Conservation (phyloP, 1,140 invertebrate species). For the Catajapyx aquilonaris region DNA sequence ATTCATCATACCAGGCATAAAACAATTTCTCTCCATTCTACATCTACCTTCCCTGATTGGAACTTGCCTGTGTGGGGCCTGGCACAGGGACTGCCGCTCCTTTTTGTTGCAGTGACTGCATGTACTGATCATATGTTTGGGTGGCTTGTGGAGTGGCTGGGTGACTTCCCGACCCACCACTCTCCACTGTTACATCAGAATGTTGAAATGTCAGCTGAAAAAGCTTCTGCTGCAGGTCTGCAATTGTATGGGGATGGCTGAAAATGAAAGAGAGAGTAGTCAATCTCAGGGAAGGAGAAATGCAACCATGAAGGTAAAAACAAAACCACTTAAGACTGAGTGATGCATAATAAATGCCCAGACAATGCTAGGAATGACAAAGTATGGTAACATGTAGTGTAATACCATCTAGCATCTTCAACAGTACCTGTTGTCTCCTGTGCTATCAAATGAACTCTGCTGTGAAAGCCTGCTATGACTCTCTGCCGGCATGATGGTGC, state of each 20-base stretch:
- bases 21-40: too few species aligned
- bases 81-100: conserved; percentile 27
- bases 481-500: conserved; percentile 11
- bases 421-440: neutral
- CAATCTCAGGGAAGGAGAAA: too few species aligned
- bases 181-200: conserved; percentile 17
- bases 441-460: conserved; percentile 22
- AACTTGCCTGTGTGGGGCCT: conserved; percentile 10
- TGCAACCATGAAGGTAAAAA: neutral
- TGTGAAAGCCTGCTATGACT: conserved; percentile 23
- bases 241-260: conserved; percentile 29
- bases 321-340: neutral
- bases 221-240: conserved; percentile 30
- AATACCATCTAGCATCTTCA: too few species aligned
- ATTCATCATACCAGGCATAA: too few species aligned
- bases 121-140: conserved; percentile 29
- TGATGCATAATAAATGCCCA: neutral
- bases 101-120: conserved; percentile 35
- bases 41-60: too few species aligned
- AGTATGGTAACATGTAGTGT: too few species aligned
- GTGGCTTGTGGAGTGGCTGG: conserved; percentile 31
- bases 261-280: too few species aligned
- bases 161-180: conserved; percentile 19
- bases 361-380: conserved; percentile 2
- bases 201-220: conserved; percentile 29